Evolutionary conservation across 2,888 invertebrate species (phyloP).

Genomic region (Mycogona germanica): DNA sequence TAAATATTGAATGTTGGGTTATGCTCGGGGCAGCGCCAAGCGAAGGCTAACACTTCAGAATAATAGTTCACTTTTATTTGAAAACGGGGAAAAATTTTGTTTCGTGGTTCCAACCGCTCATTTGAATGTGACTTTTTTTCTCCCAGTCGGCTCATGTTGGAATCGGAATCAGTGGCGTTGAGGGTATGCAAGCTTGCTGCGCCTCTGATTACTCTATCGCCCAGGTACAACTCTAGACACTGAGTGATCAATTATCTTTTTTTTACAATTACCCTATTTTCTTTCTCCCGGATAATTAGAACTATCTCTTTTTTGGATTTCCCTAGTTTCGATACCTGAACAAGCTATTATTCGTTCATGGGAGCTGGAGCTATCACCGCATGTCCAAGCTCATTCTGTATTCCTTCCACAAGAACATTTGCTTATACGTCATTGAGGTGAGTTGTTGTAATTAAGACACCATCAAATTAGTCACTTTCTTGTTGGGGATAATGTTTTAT

Average conservation of each 20-base stretch:
- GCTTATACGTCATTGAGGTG: conserved; percentile 91
- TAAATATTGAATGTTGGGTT: too few relatives aligned
- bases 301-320: too few relatives aligned
- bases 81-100: background rate
- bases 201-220: conserved; percentile 99
- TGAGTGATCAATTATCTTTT: too few relatives aligned
- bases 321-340: conserved; percentile 81
- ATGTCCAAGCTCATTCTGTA: conserved; percentile 97
- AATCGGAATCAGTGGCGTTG: conserved; percentile 92
- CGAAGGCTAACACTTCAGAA: background rate
- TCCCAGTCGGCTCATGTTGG: conserved; percentile 88
- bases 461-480: conserved; percentile 1
- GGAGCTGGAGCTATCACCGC: conserved; percentile 96
- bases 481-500: background rate
- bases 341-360: conserved; percentile 87
- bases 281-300: too few relatives aligned
- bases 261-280: too few relatives aligned
- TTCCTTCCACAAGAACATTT: conserved; percentile 99
- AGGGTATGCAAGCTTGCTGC: conserved; percentile 98
- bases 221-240: conserved; percentile 50
- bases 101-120: too few relatives aligned
- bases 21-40: background rate
- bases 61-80: conserved; percentile 1
- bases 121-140: conserved; percentile 13
- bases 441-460: conserved; percentile 24